Evolutionary conservation across 2,113 vertebrate species (phyloP), one percentile per base, ranked within the genome.

Genomic region (Falco punctatus): DNA sequence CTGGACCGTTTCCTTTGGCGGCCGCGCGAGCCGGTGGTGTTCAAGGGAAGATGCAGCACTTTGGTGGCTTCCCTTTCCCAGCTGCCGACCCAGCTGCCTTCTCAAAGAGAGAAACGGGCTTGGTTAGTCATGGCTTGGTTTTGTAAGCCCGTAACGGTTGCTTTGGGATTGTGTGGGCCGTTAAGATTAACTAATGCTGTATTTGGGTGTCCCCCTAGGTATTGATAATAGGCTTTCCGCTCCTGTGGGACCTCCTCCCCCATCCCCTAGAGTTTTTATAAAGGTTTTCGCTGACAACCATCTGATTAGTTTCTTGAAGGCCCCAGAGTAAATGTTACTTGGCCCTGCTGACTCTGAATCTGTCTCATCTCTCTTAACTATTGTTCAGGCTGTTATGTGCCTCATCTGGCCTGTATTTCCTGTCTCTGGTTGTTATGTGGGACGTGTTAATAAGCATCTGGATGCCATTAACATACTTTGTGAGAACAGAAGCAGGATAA

Each of bases 391-490:
- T 65, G 44, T 64, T 90, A 61, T 90, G 66, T 78, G 72, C 78
- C 93, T 96, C 93, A 96, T 97, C 94, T 96, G 92, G 93, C 87
- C 92, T 93, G 84, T 95, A 92, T 96, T 97, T 96, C 96, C 96
- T 96, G 92, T 91, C 92, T 91, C 92, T 92, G 87, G 49, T 69
- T 85, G 93, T 82, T 85, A 87, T 32, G 9, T 46, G 87, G 58
- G 85, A 93, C 0, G 15, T 87, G 90, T 94, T 96, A 96, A 96
- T 93, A 88, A 96, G 93, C 96, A 94, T 95, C 94, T 97, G 96
- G 93, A 82, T 91, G 87, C 46, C 44, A 90, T 96, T 96, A 92
- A 40, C 90, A 75, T 96, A 57, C 90, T 91, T 78, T 96, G 91
- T 64, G 91, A 91, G 89, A 92, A 91, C 83, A 97, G 93, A 92